Evolutionary conservation across 1,140 invertebrate genomes (phyloP).

Genomic region (Papilio helenus): DNA sequence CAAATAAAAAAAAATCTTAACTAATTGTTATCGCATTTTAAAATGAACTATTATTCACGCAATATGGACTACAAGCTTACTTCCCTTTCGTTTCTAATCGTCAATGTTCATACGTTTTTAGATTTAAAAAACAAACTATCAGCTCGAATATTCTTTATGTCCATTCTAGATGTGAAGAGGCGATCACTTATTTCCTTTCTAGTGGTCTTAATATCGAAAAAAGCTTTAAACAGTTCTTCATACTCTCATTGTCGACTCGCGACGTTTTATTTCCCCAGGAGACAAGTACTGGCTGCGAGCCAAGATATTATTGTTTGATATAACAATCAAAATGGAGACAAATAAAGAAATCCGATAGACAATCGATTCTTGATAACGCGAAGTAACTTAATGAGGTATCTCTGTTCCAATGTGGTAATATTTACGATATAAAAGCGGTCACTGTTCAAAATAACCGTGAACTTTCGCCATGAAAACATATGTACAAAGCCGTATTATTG

Average conservation of each 20-base stretch:
- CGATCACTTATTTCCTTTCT: conserved; percentile 26
- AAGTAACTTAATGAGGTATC: not conserved
- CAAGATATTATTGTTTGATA: conserved; percentile 30
- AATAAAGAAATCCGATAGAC: conserved; percentile 13
- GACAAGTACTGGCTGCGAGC: conserved; percentile 19
- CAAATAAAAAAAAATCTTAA: no score
- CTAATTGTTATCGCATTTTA: no score
- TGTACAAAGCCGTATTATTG: no score
- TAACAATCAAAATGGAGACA: conserved; percentile 13
- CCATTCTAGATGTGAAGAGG: not conserved
- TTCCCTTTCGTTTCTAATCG: no score
- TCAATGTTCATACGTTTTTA: not conserved
- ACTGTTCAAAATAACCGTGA: no score
- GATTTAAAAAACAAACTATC: not conserved
- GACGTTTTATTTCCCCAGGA: conserved; percentile 13
- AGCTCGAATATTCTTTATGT: not conserved
- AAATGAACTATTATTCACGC: no score
- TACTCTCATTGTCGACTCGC: conserved; percentile 13
- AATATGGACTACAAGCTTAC: no score
- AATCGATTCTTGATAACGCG: not conserved
- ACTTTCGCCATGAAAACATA: no score
- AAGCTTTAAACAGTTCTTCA: conserved; percentile 4
- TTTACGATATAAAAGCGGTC: no score
- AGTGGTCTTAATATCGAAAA: conserved; percentile 10
- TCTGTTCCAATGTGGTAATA: no score